Conservation (phyloP, 2,797 vertebrate species). For the Hyperoplus lanceolatus region DNA sequence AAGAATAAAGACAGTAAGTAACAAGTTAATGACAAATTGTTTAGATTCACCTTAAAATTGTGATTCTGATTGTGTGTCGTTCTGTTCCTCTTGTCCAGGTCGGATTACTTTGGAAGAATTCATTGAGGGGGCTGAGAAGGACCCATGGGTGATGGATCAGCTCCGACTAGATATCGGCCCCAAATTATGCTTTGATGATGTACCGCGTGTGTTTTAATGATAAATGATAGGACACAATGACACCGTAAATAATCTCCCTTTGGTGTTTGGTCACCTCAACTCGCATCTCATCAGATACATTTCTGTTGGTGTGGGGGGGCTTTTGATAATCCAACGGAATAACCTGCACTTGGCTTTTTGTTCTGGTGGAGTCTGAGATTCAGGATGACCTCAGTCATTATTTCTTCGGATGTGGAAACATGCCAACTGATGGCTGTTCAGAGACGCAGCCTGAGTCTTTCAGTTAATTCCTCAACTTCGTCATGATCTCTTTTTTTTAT, state of each 20-base stretch:
- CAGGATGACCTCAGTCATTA: not conserved
- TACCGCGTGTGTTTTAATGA: no score
- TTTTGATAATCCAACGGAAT: not conserved
- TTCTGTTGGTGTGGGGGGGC: not conserved
- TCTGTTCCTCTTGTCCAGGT: conserved; percentile 59
- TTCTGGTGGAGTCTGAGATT: not conserved
- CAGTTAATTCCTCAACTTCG: not conserved
- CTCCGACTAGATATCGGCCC: conserved; percentile 79
- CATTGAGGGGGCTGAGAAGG: conserved; percentile 80
- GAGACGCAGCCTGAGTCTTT: not conserved
- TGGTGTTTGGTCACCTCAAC: not conserved
- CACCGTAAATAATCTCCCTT: not conserved
- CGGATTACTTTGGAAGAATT: conserved; percentile 82
- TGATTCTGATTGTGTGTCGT: not conserved
- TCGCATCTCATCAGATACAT: no score
- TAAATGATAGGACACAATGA: not conserved
- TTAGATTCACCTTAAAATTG: not conserved
- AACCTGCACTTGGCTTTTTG: not conserved
- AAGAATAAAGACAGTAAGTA: conserved; percentile 83
- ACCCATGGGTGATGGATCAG: conserved; percentile 83
- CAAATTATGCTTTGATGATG: conserved; percentile 8
- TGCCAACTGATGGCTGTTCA: not conserved
- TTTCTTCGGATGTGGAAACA: not conserved
- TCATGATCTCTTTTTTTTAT: no score
- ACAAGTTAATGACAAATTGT: not conserved